Evolutionary conservation across 2,113 vertebrate species (phyloP).

Genomic region (Pterocles burchelli): DNA sequence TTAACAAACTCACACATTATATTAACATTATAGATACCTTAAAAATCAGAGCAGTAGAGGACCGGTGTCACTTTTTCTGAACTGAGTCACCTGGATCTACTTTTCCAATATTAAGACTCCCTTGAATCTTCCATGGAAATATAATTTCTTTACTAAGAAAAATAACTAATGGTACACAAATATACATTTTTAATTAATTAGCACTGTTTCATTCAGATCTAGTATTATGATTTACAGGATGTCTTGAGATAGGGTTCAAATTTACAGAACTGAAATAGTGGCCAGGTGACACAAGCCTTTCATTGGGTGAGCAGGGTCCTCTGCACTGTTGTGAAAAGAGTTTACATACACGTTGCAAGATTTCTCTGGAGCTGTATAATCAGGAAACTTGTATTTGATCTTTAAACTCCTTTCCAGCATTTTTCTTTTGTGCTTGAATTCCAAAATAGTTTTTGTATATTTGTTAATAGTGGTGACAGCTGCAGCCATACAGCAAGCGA

Average conservation of each 20-base stretch:
- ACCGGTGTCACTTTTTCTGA: background rate
- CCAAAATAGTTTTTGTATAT: conserved; percentile 87
- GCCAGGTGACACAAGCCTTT: conserved; percentile 70
- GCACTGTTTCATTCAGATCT: background rate
- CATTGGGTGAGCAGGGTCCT: conserved; percentile 79
- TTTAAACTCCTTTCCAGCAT: conserved; percentile 87
- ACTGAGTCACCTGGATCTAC: background rate
- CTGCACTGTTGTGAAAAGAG: conserved; percentile 79
- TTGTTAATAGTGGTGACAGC: conserved; percentile 88
- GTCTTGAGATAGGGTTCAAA: conserved; percentile 68
- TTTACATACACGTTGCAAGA: conserved; percentile 88
- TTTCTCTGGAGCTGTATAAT: conserved; percentile 80
- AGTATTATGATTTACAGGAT: conserved; percentile 75
- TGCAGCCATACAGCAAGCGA: conserved; percentile 90
- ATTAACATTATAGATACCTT: background rate
- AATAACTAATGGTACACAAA: background rate
- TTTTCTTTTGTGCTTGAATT: conserved; percentile 89
- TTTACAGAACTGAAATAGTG: conserved; percentile 77
- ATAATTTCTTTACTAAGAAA: background rate
- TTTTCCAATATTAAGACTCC: background rate
- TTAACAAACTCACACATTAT: background rate
- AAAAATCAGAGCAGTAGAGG: background rate
- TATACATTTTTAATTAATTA: background rate
- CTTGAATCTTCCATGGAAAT: background rate
- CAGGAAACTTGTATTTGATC: conserved; percentile 82